Evolutionary conservation across 2,113 vertebrate species (phyloP).

Genomic region (Ailurus styani): DNA sequence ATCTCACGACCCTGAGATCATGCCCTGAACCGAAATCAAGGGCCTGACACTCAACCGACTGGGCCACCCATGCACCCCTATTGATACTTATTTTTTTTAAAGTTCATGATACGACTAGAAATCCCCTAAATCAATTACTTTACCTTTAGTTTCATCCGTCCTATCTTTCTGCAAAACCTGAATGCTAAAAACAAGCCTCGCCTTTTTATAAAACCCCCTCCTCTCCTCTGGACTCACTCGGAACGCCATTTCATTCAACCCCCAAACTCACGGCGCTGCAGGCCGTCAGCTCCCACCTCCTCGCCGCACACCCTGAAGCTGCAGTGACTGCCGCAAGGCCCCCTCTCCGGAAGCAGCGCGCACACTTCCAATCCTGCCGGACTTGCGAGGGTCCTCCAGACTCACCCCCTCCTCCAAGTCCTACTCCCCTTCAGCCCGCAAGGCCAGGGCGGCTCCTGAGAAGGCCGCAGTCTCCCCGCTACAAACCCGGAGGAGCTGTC

Average conservation of each 20-base stretch:
- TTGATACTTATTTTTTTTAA: neutral
- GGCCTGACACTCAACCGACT: neutral
- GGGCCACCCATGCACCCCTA: neutral
- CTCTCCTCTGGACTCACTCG: neutral
- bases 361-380: neutral
- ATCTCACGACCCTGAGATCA: neutral
- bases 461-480: neutral
- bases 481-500: neutral
- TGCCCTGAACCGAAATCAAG: neutral
- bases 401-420: neutral
- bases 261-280: neutral
- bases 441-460: neutral
- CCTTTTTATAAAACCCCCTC: neutral
- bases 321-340: neutral
- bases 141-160: neutral
- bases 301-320: neutral
- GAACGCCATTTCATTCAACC: neutral
- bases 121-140: neutral
- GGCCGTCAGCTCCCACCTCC: neutral
- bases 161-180: neutral
- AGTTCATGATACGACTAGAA: neutral
- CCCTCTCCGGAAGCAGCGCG: neutral
- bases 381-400: neutral
- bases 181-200: neutral
- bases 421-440: neutral